Percentiles rank a stretch among this genome's conserved stretches.
phyloP scores from a whole-genome alignment of 2,113 vertebrate genomes.

The Collichthys lucidus region DNA sequence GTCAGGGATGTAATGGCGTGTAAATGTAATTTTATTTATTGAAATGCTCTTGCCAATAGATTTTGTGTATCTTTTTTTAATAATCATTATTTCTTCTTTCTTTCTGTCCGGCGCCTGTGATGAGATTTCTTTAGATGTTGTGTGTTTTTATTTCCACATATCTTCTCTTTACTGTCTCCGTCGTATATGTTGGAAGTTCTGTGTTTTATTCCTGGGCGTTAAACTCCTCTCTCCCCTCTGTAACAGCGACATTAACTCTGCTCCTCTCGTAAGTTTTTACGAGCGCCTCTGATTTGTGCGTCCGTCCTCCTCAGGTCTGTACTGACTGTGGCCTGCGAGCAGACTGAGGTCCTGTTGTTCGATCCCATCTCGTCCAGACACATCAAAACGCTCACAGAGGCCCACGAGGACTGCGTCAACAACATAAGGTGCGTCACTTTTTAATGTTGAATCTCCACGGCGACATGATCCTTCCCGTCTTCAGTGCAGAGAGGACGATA shows the following conservation, averaged over 20 bases:
- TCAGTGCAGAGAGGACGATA: constrained; percentile 4
- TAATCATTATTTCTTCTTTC: too few species aligned
- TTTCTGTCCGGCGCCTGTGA: too few species aligned
- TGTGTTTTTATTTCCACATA: too few species aligned
- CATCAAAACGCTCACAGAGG: constrained; percentile 97
- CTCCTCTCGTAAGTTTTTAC: neutral
- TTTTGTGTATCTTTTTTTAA: neutral
- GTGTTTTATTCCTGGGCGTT: neutral
- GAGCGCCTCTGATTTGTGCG: neutral
- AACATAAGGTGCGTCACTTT: constrained; percentile 90
- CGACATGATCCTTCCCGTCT: neutral
- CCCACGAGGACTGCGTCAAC: constrained; percentile 98
- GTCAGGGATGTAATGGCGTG: neutral
- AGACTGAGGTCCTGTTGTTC: constrained; percentile 97
- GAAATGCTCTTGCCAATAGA: neutral
- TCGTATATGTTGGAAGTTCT: neutral
- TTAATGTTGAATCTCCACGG: too few species aligned
- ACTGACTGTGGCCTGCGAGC: constrained; percentile 96
- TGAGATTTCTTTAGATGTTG: too few species aligned
- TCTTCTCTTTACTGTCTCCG: too few species aligned
- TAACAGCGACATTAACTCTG: neutral
- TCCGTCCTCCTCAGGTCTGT: constrained; percentile 87
- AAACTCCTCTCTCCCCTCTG: too few species aligned
- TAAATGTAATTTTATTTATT: neutral
- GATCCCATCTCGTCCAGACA: constrained; percentile 97